Conservation (phyloP, 2,113 vertebrate genomes). For the Corydoras maculifer region DNA sequence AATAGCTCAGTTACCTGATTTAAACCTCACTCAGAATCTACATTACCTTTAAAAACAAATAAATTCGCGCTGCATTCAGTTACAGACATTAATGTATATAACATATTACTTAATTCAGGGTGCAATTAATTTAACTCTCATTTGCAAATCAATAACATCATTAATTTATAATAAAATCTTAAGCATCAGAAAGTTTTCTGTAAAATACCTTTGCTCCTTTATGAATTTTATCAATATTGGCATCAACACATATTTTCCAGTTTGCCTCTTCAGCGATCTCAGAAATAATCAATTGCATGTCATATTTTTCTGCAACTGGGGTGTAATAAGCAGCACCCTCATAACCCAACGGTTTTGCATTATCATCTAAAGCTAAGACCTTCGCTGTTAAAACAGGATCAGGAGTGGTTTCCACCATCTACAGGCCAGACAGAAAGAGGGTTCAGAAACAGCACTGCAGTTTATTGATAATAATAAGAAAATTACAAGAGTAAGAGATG, state of each 20-base stretch:
- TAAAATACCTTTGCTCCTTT: constrained; percentile 48
- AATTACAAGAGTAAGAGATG: no score
- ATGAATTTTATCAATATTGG: constrained; percentile 27
- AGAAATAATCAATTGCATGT: constrained; percentile 57
- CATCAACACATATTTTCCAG: constrained; percentile 66
- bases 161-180: no score
- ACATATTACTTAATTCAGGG: no score
- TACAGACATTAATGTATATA: no score
- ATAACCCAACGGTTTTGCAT: constrained; percentile 55
- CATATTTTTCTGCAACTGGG: constrained; percentile 24
- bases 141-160: no score
- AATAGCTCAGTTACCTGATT: no score
- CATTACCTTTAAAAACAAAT: no score
- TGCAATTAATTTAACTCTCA: no score
- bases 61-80: no score
- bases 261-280: constrained; percentile 57
- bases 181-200: neutral
- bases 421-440: constrained; percentile 17
- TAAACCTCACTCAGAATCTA: no score
- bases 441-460: neutral
- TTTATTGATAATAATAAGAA: neutral
- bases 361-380: constrained; percentile 49
- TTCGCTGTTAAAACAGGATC: constrained; percentile 49
- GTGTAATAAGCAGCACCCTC: constrained; percentile 52
- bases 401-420: constrained; percentile 42